A percentile compares a stretch with the other conserved stretches of the same genome.
These are phyloP conservation scores for Drosophila prostipennis DNA, from an alignment of 2,888 invertebrate genomes.

Conservation along the genomic window DNA sequence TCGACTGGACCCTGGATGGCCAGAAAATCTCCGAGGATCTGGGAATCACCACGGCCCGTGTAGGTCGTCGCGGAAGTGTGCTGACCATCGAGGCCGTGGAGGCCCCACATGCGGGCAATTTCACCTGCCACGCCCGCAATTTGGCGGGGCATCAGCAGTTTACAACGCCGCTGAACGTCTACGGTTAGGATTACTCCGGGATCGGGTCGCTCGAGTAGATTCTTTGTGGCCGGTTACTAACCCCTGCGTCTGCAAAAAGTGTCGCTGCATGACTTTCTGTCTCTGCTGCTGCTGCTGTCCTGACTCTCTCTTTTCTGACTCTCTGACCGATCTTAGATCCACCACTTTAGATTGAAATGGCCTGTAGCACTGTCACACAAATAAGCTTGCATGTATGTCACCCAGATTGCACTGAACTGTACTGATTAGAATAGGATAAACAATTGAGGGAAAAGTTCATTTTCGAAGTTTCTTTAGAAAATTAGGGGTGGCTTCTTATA, in stretches of 20 bases:
- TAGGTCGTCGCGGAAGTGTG: slow-evolving; percentile 86
- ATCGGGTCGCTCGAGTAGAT: slow-evolving; percentile 48
- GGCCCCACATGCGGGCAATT: slow-evolving; percentile 89
- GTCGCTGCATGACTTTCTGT: slow-evolving; percentile 56
- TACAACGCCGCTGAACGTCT: slow-evolving; percentile 89
- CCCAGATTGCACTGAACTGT: slow-evolving; percentile 30
- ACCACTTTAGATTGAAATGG: slow-evolving; percentile 23
- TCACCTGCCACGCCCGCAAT: slow-evolving; percentile 90
- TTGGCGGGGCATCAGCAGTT: slow-evolving; percentile 89
- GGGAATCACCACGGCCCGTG: slow-evolving; percentile 86
- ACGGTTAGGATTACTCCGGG: slow-evolving; percentile 86
- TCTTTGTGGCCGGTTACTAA: slow-evolving; percentile 61
- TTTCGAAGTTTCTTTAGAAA: not conserved
- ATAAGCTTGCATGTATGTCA: slow-evolving; percentile 56
- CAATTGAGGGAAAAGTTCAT: not conserved
- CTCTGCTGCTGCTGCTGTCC: slow-evolving; percentile 15
- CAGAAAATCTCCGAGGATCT: slow-evolving; percentile 85
- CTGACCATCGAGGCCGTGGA: slow-evolving; percentile 87
- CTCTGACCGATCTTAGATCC: slow-evolving; percentile 14
- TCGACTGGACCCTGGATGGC: slow-evolving; percentile 90
- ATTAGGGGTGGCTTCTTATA: not conserved
- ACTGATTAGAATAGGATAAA: not conserved
- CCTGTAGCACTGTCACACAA: slow-evolving; percentile 35
- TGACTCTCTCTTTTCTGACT: slow-evolving; percentile 16
- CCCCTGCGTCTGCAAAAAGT: slow-evolving; percentile 33